Evolutionary conservation across 1,140 invertebrate genomes (phyloP).

Genomic region (Drosophila nannoptera): DNA sequence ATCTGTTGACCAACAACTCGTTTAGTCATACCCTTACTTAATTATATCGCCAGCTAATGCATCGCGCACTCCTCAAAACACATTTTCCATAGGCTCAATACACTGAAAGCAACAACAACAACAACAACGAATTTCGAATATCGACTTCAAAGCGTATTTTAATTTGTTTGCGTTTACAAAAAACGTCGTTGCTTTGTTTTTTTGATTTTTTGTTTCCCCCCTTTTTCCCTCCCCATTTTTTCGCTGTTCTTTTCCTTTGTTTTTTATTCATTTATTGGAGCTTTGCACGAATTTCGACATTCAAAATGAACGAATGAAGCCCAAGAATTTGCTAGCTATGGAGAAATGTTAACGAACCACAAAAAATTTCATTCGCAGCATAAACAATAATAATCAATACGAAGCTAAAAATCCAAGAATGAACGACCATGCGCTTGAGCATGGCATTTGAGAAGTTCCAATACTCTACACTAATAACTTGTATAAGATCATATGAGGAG

Average conservation of each 20-base stretch:
- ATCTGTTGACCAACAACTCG: conserved; percentile 8
- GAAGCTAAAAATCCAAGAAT: conserved; percentile 22
- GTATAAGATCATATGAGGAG: too few relatives aligned
- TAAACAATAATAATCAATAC: conserved; percentile 55
- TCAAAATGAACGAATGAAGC: conserved; percentile 44
- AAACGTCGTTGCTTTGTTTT: conserved; percentile 46
- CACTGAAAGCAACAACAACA: background rate
- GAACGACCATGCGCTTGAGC: conserved; percentile 34
- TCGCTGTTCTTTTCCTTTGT: conserved; percentile 3
- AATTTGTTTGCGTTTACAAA: conserved; percentile 56
- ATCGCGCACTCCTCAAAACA: conserved; percentile 14
- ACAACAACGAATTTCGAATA: too few relatives aligned
- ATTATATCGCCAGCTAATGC: conserved; percentile 24
- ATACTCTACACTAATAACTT: background rate
- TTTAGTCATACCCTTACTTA: conserved; percentile 23
- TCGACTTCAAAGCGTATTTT: conserved; percentile 28
- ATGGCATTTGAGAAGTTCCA: conserved; percentile 12
- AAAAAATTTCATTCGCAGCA: conserved; percentile 42
- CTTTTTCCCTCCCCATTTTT: conserved; percentile 20
- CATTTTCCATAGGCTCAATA: conserved; percentile 1
- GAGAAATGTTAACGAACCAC: conserved; percentile 53
- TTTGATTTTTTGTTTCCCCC: conserved; percentile 12
- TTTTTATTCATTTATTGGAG: conserved; percentile 37
- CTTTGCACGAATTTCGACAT: conserved; percentile 70
- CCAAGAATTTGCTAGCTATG: conserved; percentile 59